phyloP scores from a whole-genome alignment of 2,113 vertebrate genomes.

The Elaphurus davidianus region DNA sequence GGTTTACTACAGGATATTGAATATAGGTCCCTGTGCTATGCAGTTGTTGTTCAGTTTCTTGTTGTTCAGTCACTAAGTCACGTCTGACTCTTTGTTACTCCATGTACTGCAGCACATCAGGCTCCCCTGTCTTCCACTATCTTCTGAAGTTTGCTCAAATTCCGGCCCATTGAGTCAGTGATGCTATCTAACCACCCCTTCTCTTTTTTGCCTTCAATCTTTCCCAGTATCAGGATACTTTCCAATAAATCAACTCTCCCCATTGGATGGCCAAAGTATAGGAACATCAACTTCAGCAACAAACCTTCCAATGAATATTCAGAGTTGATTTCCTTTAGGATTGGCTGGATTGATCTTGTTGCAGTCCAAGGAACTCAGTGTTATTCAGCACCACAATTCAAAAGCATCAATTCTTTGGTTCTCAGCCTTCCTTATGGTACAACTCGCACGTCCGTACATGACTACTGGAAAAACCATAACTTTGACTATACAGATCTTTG shows the following conservation, averaged over 20 bases:
- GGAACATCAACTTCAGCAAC: not conserved
- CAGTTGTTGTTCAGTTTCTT: not conserved
- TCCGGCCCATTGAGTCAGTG: not conserved
- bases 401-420: not conserved
- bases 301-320: not conserved
- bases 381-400: not conserved
- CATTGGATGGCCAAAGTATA: not conserved
- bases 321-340: not conserved
- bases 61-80: not conserved
- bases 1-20: not conserved
- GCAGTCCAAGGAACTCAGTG: not conserved
- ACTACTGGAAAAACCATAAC: not conserved
- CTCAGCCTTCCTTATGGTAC: not conserved
- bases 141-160: not conserved
- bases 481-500: not conserved
- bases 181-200: not conserved
- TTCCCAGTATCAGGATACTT: not conserved
- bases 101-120: not conserved
- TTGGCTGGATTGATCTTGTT: not conserved
- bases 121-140: not conserved
- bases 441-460: rapidly evolving
- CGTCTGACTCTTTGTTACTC: not conserved
- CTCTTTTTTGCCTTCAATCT: not conserved
- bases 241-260: not conserved
- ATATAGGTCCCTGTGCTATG: not conserved